phyloP scores from a whole-genome alignment of 1,140 invertebrate genomes.

The Cheumatopsyche charites region DNA sequence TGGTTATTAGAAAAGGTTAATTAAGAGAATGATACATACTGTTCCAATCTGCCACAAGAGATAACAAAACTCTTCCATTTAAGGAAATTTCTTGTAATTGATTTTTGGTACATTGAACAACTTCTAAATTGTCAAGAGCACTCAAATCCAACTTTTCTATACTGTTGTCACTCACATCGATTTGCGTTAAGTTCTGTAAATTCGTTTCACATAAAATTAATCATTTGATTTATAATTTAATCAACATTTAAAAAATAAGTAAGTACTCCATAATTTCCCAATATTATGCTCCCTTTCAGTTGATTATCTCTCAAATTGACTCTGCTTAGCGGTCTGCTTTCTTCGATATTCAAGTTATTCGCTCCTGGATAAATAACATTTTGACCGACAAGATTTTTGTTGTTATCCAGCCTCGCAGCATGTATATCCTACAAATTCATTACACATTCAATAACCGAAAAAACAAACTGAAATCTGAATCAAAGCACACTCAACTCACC shows the following conservation, averaged over 20 bases:
- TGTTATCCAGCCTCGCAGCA: slow-evolving; percentile 42
- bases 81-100: slow-evolving; percentile 70
- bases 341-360: slow-evolving; percentile 42
- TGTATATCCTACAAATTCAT: slow-evolving; percentile 44
- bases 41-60: slow-evolving; percentile 76
- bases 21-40: slow-evolving; percentile 61
- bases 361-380: slow-evolving; percentile 38
- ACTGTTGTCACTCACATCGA: slow-evolving; percentile 80
- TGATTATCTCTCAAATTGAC: slow-evolving; percentile 77
- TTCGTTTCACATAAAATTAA: no score
- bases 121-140: slow-evolving; percentile 71
- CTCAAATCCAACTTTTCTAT: slow-evolving; percentile 76
- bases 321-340: slow-evolving; percentile 63
- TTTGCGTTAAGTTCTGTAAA: slow-evolving; percentile 70
- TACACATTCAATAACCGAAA: neutral
- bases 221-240: neutral
- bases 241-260: no score
- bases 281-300: slow-evolving; percentile 80
- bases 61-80: slow-evolving; percentile 69
- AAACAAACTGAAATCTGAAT: neutral
- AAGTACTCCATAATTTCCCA: slow-evolving; percentile 83
- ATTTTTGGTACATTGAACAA: slow-evolving; percentile 75
- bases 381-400: slow-evolving; percentile 38
- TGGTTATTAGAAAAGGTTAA: slow-evolving; percentile 16
- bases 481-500: slow-evolving; percentile 23